Evolutionary conservation across 2,888 invertebrate species (phyloP).

Genomic region (Caenorhabditis becei): DNA sequence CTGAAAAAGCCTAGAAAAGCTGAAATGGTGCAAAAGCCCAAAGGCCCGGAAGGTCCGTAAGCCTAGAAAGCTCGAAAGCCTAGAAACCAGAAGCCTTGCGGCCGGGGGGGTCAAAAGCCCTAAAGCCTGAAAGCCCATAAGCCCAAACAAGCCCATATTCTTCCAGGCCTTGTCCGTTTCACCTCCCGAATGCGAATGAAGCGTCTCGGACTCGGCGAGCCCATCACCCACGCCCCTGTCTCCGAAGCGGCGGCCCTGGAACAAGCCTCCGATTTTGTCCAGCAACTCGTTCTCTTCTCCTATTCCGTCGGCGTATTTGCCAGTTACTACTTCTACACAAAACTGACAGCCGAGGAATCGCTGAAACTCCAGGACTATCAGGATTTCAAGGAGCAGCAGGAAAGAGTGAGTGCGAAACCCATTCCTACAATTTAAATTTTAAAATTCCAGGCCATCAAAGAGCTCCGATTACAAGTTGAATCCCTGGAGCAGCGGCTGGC

Average conservation of each 20-base stretch:
- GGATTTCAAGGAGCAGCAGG: conserved; percentile 62
- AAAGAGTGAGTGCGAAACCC: conserved; percentile 24
- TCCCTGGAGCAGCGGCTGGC: conserved; percentile 57
- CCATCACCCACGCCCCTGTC: conserved; percentile 69
- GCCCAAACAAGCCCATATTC: no score
- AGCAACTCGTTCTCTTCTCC: conserved; percentile 78
- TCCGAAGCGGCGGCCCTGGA: conserved; percentile 79
- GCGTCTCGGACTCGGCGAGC: conserved; percentile 75
- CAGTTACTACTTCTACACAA: conserved; percentile 75
- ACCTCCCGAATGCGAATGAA: conserved; percentile 78
- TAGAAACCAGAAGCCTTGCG: neutral
- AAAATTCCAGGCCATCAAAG: conserved; percentile 43
- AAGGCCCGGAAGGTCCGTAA: no score
- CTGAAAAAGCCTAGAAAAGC: neutral
- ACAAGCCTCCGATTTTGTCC: conserved; percentile 80
- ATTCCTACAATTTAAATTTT: neutral
- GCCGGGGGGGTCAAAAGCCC: no score
- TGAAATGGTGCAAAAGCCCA: no score
- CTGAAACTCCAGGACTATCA: conserved; percentile 67
- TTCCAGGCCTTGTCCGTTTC: conserved; percentile 72
- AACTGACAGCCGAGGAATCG: conserved; percentile 69
- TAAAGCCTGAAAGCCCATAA: neutral
- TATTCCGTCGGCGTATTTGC: conserved; percentile 79
- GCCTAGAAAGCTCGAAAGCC: neutral
- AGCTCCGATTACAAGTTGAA: conserved; percentile 56